Evolutionary conservation across 1,140 invertebrate species (phyloP), one percentile per base, ranked within the genome.

Genomic region (Stenopsyche tienmushanensis): DNA sequence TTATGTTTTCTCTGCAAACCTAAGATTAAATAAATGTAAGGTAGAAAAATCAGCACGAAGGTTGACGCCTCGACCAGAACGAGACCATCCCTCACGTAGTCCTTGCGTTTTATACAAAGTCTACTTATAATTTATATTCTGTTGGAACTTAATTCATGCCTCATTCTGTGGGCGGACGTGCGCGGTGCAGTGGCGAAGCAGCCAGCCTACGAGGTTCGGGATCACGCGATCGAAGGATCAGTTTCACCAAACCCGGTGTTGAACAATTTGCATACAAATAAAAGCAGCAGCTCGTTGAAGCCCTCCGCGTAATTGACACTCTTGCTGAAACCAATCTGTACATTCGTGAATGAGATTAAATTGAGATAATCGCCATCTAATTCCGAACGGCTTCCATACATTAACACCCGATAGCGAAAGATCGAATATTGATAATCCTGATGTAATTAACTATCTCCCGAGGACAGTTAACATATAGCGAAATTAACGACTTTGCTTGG

Each of bases 301-400:
- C n/a, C n/a, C n/a, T n/a, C n/a, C n/a, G n/a, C n/a, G 44, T 20
- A 47, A 47, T 47, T 47, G 44, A 47, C 44, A 47, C 44, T 47
- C 7, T 15, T 15, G 18, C 44, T 47, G 44, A 47, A 47, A 47
- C 18, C 44, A 47, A 47, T 47, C 5, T 47, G 44, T 39, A 39
- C n/a, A n/a, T n/a, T n/a, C n/a, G n/a, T n/a, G n/a, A n/a, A n/a
- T n/a, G n/a, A n/a, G n/a, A n/a, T n/a, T n/a, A n/a, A n/a, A n/a
- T n/a, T n/a, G n/a, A n/a, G n/a, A n/a, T n/a, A n/a, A n/a, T n/a
- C n/a, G n/a, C n/a, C n/a, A n/a, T n/a, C n/a, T n/a, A n/a, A n/a
- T n/a, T n/a, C n/a, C 29, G 29, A 5, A 5, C 29, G 29, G 29
- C 29, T n/a, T n/a, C n/a, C n/a, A n/a, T n/a, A n/a, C n/a, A n/a